Conservation (phyloP, 2,888 invertebrate species). For the Micropterix aruncella region DNA sequence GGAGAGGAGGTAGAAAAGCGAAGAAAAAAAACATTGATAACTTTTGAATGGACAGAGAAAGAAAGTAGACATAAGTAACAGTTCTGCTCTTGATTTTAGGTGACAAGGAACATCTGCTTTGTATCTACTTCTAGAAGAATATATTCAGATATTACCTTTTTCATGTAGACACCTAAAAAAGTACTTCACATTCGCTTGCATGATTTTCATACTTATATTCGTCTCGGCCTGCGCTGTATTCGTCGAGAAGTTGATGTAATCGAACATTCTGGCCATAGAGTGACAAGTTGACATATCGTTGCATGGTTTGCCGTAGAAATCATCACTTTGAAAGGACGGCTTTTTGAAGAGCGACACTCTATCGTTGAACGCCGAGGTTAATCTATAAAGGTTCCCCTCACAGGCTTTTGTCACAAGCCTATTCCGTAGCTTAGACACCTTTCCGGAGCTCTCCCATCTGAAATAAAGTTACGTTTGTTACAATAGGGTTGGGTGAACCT, state of each 20-base stretch:
- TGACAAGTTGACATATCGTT: slow-evolving; percentile 20
- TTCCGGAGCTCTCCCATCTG: slow-evolving; percentile 49
- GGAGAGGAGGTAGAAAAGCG: too few relatives aligned
- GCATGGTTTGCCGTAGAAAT: slow-evolving; percentile 1
- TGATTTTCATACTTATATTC: slow-evolving; percentile 52
- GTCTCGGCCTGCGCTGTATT: slow-evolving; percentile 44
- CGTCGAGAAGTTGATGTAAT: slow-evolving; percentile 47
- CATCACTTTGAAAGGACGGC: neutral
- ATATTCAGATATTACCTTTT: slow-evolving; percentile 40
- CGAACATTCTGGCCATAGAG: slow-evolving; percentile 45
- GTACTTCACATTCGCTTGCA: slow-evolving; percentile 57
- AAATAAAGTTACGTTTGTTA: too few relatives aligned
- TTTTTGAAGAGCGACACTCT: slow-evolving; percentile 17
- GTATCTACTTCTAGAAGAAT: too few relatives aligned
- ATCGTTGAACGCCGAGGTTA: slow-evolving; percentile 21
- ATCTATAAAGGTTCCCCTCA: slow-evolving; percentile 19
- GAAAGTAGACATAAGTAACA: too few relatives aligned
- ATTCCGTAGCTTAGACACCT: slow-evolving; percentile 22
- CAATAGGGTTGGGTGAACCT: too few relatives aligned
- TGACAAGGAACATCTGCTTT: too few relatives aligned
- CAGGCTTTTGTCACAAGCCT: slow-evolving; percentile 25
- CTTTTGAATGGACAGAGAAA: too few relatives aligned
- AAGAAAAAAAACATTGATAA: too few relatives aligned
- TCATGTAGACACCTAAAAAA: slow-evolving; percentile 62
- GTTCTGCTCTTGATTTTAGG: too few relatives aligned